Conservation (phyloP, 1,140 invertebrate genomes). For the Micrasema longulum region DNA sequence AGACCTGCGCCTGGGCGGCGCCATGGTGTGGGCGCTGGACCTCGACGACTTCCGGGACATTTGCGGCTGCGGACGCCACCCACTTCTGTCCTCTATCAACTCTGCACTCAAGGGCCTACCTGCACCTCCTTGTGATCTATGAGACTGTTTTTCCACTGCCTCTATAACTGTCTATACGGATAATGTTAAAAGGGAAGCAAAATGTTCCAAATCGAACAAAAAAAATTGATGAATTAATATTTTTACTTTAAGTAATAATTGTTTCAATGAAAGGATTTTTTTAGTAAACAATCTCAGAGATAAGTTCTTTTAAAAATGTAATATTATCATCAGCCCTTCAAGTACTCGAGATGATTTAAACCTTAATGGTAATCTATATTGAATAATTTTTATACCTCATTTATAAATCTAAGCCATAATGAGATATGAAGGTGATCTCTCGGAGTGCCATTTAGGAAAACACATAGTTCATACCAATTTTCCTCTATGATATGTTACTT, state of each 20-base stretch:
- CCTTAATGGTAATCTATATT: too few relatives aligned
- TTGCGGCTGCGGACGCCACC: constrained; percentile 74
- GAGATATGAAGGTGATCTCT: constrained; percentile 16
- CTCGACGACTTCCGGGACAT: constrained; percentile 80
- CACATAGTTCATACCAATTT: neutral
- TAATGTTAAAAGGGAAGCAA: too few relatives aligned
- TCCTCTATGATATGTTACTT: too few relatives aligned
- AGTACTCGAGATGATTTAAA: too few relatives aligned
- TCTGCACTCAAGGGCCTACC: constrained; percentile 68
- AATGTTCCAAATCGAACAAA: neutral
- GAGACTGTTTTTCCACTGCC: constrained; percentile 5
- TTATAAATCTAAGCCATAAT: too few relatives aligned
- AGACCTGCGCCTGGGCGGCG: constrained; percentile 75
- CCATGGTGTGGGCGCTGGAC: constrained; percentile 85
- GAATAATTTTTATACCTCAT: too few relatives aligned
- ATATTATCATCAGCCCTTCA: too few relatives aligned
- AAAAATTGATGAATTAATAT: too few relatives aligned
- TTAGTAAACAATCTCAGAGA: too few relatives aligned
- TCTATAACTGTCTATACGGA: too few relatives aligned
- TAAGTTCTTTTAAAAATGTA: too few relatives aligned
- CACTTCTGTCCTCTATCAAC: constrained; percentile 70
- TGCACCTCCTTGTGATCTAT: constrained; percentile 60
- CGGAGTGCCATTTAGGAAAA: constrained; percentile 29
- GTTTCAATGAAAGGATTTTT: too few relatives aligned
- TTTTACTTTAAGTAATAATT: neutral